A percentile compares a stretch with the other conserved stretches of the same genome.
These are phyloP conservation scores for Anniella stebbinsi DNA, from an alignment of 2,797 vertebrate genomes.

Conservation along the genomic window DNA sequence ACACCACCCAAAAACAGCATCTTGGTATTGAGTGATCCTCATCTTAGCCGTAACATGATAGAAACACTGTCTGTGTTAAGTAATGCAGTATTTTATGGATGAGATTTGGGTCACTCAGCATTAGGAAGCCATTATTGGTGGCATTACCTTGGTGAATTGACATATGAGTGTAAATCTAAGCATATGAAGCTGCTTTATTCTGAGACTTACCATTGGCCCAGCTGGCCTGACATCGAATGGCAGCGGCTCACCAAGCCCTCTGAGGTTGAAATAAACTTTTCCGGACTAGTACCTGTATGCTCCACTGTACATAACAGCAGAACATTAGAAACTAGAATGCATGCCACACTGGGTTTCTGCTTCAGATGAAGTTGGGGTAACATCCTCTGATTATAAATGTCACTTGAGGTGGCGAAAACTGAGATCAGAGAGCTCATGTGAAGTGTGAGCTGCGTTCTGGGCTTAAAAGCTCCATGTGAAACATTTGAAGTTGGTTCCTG, in stretches of 20 bases:
- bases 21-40: background rate
- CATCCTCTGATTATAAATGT: slow-evolving; percentile 11
- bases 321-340: background rate
- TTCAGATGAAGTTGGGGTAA: background rate
- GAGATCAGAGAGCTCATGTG: background rate
- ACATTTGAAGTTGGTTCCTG: slow-evolving; percentile 26
- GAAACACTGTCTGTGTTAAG: background rate
- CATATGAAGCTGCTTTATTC: background rate
- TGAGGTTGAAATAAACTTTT: background rate
- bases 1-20: background rate
- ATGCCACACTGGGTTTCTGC: background rate
- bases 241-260: background rate
- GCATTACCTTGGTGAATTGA: too few species aligned
- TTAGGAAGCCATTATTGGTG: background rate
- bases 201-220: background rate
- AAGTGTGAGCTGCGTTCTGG: background rate
- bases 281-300: background rate
- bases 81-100: background rate
- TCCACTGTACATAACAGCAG: background rate
- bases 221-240: background rate
- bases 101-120: background rate
- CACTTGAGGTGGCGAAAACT: background rate
- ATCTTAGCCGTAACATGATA: background rate
- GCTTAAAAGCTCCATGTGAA: background rate
- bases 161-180: background rate